These are phyloP conservation scores for Alces alces DNA, from an alignment of 2,113 vertebrate species.

Conservation along the genomic window DNA sequence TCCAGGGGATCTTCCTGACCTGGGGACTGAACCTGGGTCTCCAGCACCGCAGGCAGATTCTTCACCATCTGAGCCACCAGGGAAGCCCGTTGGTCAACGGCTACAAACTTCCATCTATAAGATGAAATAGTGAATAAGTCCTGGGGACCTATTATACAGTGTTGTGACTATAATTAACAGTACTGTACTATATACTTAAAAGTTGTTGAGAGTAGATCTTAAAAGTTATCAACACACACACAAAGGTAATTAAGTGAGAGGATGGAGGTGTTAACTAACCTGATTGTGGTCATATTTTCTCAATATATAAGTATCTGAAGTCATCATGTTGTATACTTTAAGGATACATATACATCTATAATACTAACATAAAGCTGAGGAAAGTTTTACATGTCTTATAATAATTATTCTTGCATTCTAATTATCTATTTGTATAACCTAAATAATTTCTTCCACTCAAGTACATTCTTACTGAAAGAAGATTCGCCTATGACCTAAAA, in stretches of 20 bases:
- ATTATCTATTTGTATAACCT: neutral
- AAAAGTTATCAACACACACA: neutral
- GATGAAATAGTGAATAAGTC: no score
- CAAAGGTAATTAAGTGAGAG: neutral
- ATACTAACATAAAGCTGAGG: neutral
- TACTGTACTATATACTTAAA: accelerated
- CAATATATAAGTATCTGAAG: no score
- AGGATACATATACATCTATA: no score
- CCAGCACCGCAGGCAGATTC: neutral
- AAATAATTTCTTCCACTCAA: neutral
- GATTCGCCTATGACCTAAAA: neutral
- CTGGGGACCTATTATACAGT: neutral
- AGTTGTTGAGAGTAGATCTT: neutral
- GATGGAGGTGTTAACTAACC: neutral
- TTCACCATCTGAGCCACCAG: neutral
- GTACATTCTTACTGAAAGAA: neutral
- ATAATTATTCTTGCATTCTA: neutral
- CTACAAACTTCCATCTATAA: accelerated
- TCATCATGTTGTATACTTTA: neutral
- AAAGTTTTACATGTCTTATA: neutral
- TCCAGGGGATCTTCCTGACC: neutral
- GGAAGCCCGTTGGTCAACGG: neutral
- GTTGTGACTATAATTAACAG: neutral
- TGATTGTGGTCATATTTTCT: neutral
- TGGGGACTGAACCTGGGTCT: neutral